Evolutionary conservation across 2,113 vertebrate species (phyloP), one percentile per base, ranked within the genome.

Genomic region (Catharus fuscescens): DNA sequence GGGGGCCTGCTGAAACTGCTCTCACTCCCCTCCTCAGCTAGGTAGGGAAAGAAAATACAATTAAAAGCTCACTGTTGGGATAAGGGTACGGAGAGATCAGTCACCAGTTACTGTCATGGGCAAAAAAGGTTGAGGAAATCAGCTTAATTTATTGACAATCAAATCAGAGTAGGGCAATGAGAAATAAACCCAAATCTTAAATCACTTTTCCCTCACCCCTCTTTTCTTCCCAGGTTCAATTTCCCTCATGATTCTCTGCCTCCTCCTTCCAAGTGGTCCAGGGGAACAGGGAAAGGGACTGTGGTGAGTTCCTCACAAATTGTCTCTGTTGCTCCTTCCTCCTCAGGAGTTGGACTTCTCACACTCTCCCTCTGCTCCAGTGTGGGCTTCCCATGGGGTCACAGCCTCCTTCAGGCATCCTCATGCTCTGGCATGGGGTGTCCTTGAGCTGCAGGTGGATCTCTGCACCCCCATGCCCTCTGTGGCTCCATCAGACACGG

Each of bases 241-340:
- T 62, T 48, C 26, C 24, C 18, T 44, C 56, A 21, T 11, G 21
- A 48, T 77, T 62, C 42, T 70, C 31, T 4, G 7, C 56, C 31
- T 47, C 18, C 42, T 70, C 21, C 23, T 71, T 57, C 21, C 4
- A 14, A 31, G 34, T 18, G 34, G 34, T 25, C 8, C 66, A 26
- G 13, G 36, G 66, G 44, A 18, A 21, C 15, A 34, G 59, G 42
- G 10, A 57, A 26, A 14, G 50, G 14, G 42, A 34, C 29, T 64
- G 29, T 64, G 31, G 10, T 34, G 57, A 26, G 56, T 31, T 57
- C 34, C 2, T 53, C 56, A 24, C n/a, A 38, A 13, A 3, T 6
- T 28, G 36, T 36, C 0, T 0, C 59, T 57, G 31, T 36, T 0
- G 0, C 59, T 65, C 36, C 26, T 16, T 80, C 26, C 26, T 65